Evolutionary conservation across 1,140 invertebrate genomes (phyloP), one percentile per base, ranked within the genome.

Genomic region (Luehdorfia chinensis): DNA sequence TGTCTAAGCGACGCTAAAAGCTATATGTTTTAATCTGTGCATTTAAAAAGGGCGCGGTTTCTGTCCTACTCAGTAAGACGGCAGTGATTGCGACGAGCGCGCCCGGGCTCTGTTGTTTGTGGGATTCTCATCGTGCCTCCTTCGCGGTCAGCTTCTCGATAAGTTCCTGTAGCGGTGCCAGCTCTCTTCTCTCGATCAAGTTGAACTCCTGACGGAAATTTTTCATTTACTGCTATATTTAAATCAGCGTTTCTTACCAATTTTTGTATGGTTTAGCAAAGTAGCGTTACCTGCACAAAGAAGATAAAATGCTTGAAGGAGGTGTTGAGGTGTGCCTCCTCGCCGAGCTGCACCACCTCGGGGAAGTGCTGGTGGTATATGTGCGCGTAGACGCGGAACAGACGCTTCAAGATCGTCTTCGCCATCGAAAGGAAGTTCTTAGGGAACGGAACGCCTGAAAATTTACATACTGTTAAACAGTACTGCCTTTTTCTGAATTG

Each of bases 241-340:
- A 21, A 21, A 21, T n/a, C n/a, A 21, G 19, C 19, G 6, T 21
- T 21, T 21, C 2, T 21, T 21, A 3, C 2, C 19, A 21, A 21
- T 21, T 21, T 6, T 21, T 21, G n/a, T n/a, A n/a, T n/a, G n/a
- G 27, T 30, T 30, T 9, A 16, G 12, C 4, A 31, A 1, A n/a
- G 12, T 3, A 15, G 4, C 1, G 6, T 28, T 73, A 94, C 96
- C 90, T 97, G 96, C 50, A 99, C 97, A 87, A 99, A 99, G 87
- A 98, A 99, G 70, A 99, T 99, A 77, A 99, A 99, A 90, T 99
- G 98, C 84, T 99, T 99, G 88, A 99, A 99, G 50, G 97, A 99
- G 41, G 98, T 99, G 86, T 99, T 99, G 50, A 99, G 91, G 89
- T 99, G 98, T 33, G 98, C 97, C 84, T 99, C 97, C 83, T 99